Evolutionary conservation across 1,140 invertebrate species (phyloP).

Genomic region (Chrysopa pallens): DNA sequence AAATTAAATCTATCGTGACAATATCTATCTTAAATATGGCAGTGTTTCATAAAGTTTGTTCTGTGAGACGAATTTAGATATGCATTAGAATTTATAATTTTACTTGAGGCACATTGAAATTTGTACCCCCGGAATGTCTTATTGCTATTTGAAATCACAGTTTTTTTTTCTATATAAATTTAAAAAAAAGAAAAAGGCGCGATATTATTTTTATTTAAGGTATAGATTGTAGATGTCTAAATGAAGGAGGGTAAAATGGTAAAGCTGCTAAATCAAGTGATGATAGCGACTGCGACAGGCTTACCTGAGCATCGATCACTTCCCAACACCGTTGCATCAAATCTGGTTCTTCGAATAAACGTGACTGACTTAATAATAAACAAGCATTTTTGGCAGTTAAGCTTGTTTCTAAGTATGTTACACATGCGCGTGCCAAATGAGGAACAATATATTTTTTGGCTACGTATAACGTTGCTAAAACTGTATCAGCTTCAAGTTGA

Average conservation of each 20-base stretch:
- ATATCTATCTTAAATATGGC: too few species aligned
- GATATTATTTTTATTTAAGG: neutral
- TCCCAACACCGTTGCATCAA: conserved; percentile 89
- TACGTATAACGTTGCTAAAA: conserved; percentile 74
- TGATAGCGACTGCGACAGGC: conserved; percentile 20
- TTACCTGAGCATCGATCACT: conserved; percentile 82
- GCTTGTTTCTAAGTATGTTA: conserved; percentile 81
- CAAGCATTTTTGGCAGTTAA: conserved; percentile 85
- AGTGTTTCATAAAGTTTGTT: too few species aligned
- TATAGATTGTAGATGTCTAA: neutral
- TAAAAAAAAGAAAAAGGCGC: conserved; percentile 10
- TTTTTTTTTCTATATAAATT: conserved; percentile 12
- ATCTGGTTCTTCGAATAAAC: conserved; percentile 81
- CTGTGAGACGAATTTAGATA: too few species aligned
- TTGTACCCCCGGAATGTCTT: too few species aligned
- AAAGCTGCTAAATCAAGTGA: conserved; percentile 13
- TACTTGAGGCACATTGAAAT: too few species aligned
- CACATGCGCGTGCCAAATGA: conserved; percentile 73
- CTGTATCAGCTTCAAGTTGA: conserved; percentile 76
- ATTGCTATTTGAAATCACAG: too few species aligned
- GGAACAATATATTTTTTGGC: conserved; percentile 90
- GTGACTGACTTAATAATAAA: conserved; percentile 72
- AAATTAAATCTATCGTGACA: too few species aligned
- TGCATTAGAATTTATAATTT: too few species aligned
- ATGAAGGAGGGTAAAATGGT: neutral